Evolutionary conservation across 2,797 vertebrate species (phyloP).

Genomic region (Enteromius viviparus): DNA sequence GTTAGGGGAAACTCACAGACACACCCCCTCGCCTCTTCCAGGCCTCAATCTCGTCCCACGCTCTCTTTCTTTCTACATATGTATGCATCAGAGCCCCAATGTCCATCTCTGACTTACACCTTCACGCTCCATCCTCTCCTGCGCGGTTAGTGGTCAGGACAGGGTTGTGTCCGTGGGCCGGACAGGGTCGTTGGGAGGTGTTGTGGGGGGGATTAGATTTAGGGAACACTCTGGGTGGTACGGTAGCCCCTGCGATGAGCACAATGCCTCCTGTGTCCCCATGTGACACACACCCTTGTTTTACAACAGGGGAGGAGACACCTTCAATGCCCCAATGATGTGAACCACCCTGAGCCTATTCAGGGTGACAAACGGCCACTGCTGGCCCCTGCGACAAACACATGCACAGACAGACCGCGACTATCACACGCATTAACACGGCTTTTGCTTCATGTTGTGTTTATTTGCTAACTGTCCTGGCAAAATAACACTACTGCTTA

Average conservation of each 20-base stretch:
- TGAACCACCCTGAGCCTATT: slow-evolving; percentile 92
- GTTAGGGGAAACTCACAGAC: slow-evolving; percentile 85
- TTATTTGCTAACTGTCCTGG: slow-evolving; percentile 1
- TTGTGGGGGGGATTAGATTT: slow-evolving; percentile 68
- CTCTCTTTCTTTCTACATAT: background rate
- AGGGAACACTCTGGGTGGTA: slow-evolving; percentile 97
- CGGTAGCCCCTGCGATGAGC: slow-evolving; percentile 76
- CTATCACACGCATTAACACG: slow-evolving; percentile 4
- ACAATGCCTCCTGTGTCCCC: slow-evolving; percentile 93
- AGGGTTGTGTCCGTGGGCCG: slow-evolving; percentile 25
- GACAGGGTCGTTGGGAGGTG: slow-evolving; percentile 47
- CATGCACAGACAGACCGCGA: slow-evolving; percentile 34
- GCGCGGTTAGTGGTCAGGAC: slow-evolving; percentile 44
- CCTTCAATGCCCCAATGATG: slow-evolving; percentile 89
- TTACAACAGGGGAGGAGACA: slow-evolving; percentile 97
- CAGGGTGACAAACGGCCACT: slow-evolving; percentile 89
- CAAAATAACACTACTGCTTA: background rate
- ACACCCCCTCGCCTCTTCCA: slow-evolving; percentile 77
- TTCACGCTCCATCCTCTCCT: slow-evolving; percentile 20
- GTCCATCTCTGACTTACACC: background rate
- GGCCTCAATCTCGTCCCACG: slow-evolving; percentile 57
- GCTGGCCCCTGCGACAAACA: slow-evolving; percentile 72
- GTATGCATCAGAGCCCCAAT: background rate
- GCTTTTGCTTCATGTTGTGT: slow-evolving; percentile 2
- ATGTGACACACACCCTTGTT: slow-evolving; percentile 85